Base-by-base conservation (phyloP, 2,888 invertebrate genomes). In the Pyrrhosoma nymphula region DNA sequence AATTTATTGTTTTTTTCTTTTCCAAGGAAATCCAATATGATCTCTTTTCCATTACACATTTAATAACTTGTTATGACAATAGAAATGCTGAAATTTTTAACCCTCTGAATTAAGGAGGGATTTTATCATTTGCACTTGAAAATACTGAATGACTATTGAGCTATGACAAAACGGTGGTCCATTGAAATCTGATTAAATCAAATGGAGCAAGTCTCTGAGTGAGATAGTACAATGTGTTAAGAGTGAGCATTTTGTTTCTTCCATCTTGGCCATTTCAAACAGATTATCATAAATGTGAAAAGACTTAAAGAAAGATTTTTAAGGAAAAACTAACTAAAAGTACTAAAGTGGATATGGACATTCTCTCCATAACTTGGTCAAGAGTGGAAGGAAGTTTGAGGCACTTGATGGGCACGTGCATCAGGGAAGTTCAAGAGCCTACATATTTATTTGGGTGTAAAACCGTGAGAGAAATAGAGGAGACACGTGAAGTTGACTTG, bases 61-160 rank as follows among this genome's bases (percentile, higher is more conserved):
- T 55, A 69, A 93, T 69, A 47, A 93, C 63, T 69, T 69, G 47
- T 69, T 26, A 47, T 93, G 93, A 93, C 93, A 93, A 93, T 93
- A 93, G 93, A 55, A n/a, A 75, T 69, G 93, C 93, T 93, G n/a
- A 75, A 93, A 47, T 75, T n/a, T 69, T 93, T 47, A n/a, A 69
- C 82, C 30, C 16, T 93, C 93, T 93, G 0, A 47, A 47, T 47
- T 89, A 56, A 91, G 69, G 56, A 93, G 39, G 93, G 26, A 93
- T 47, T n/a, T 16, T 35, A 82, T 30, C 35, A 82, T 82, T 82
- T 82, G 82, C 82, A 35, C 82, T 82, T 35, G 18, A 35, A 82
- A 82, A 69, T 69, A 69, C 23, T 35, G 30, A 82, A 35, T 35
- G 82, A 82, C 16, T 26, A 14, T 3, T 82, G 35, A 82, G 16